phyloP scores from a whole-genome alignment of 2,797 vertebrate genomes.

The Alfaro cultratus region DNA sequence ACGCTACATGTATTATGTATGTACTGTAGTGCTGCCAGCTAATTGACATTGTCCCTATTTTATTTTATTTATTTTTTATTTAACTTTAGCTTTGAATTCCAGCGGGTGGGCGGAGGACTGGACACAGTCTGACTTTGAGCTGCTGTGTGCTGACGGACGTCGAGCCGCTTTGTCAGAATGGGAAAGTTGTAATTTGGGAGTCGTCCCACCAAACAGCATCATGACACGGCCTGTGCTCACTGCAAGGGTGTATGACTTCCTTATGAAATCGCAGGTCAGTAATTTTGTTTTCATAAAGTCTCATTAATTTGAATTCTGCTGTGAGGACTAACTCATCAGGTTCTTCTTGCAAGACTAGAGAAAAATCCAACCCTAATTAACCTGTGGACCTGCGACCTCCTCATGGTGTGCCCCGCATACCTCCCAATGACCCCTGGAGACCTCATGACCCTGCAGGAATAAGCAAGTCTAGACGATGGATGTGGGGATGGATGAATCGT shows the following conservation, averaged over 20 bases:
- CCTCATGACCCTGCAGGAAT: background rate
- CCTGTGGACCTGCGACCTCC: no score
- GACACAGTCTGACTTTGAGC: slow-evolving; percentile 81
- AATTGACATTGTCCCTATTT: background rate
- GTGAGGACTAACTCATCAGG: background rate
- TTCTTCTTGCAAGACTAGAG: background rate
- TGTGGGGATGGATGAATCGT: background rate
- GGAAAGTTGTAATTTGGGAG: slow-evolving; percentile 87
- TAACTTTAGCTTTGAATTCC: slow-evolving; percentile 78
- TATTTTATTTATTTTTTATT: background rate
- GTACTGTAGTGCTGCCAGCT: background rate
- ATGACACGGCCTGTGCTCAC: slow-evolving; percentile 89
- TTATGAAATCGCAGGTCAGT: slow-evolving; percentile 89
- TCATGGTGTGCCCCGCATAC: no score
- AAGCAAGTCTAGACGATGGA: background rate
- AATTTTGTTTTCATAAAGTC: background rate
- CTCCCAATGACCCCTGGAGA: background rate
- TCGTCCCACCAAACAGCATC: slow-evolving; percentile 84
- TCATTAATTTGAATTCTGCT: background rate
- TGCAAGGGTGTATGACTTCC: slow-evolving; percentile 86
- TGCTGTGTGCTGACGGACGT: slow-evolving; percentile 83
- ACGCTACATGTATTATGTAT: background rate
- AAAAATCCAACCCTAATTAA: background rate
- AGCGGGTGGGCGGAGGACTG: slow-evolving; percentile 85
- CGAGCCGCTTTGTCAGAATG: slow-evolving; percentile 85